Evolutionary conservation across 1,140 invertebrate species (phyloP).

Genomic region (Drosophila dunni): DNA sequence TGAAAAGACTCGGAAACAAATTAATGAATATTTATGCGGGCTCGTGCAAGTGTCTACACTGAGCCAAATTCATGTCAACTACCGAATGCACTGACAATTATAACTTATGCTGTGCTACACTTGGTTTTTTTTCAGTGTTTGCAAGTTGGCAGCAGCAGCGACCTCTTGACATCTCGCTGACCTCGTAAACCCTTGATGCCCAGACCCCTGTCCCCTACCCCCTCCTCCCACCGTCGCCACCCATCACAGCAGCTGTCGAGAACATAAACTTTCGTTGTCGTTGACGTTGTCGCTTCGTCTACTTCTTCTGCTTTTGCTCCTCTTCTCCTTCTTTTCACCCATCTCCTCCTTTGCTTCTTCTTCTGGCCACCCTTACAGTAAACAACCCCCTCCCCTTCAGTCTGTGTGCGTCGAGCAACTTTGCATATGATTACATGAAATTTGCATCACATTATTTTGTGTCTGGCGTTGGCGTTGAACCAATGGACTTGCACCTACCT

Average conservation of each 20-base stretch:
- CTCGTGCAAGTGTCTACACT: constrained; percentile 19
- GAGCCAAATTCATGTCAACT: constrained; percentile 1
- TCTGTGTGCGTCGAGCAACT: constrained; percentile 53
- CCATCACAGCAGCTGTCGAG: constrained; percentile 51
- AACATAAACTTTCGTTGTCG: constrained; percentile 64
- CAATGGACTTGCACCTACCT: not conserved
- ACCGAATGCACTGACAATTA: not conserved
- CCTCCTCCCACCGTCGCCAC: not conserved
- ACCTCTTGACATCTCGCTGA: constrained; percentile 68
- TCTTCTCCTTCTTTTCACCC: not conserved
- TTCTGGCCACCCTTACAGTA: not conserved
- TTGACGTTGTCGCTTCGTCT: constrained; percentile 2
- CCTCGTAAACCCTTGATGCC: constrained; percentile 69
- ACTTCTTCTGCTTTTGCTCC: not conserved
- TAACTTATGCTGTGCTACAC: not conserved
- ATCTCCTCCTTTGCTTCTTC: not conserved
- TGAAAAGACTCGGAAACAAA: constrained; percentile 38
- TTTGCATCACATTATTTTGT: constrained; percentile 77
- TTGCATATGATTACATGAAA: constrained; percentile 81
- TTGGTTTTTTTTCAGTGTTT: constrained; percentile 13
- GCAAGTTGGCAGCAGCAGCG: constrained; percentile 7
- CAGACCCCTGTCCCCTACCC: not conserved
- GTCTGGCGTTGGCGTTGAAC: constrained; percentile 30
- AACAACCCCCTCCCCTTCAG: constrained; percentile 9
- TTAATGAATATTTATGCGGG: constrained; percentile 76